These are phyloP conservation scores for Pyrrhosoma nymphula DNA, from an alignment of 2,888 invertebrate genomes.

Conservation along the genomic window DNA sequence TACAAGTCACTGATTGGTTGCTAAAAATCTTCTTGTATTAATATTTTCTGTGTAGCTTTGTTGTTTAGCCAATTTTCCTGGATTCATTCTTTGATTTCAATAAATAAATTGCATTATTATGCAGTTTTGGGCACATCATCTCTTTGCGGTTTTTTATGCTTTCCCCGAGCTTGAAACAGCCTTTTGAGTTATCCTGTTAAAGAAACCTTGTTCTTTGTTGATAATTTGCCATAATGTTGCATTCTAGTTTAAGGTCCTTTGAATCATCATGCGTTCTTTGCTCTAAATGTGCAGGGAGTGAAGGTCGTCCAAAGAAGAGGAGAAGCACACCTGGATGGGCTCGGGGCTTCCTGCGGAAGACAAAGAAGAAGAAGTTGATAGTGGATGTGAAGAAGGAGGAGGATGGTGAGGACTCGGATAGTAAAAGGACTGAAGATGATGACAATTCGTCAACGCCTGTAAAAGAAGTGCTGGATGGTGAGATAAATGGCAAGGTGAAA, in stretches of 20 bases:
- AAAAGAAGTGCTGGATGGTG: conserved; percentile 32
- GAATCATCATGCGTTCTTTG: not conserved
- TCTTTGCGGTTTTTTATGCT: not conserved
- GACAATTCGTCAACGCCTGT: not conserved
- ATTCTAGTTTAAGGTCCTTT: not conserved
- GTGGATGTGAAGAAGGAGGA: conserved; percentile 33
- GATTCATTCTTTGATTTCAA: too few relatives aligned
- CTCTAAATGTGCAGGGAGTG: not conserved
- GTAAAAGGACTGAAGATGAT: conserved; percentile 40
- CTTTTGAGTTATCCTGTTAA: not conserved
- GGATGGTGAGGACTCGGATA: not conserved
- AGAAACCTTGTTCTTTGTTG: not conserved
- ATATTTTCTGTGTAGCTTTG: too few relatives aligned
- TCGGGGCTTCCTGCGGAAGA: conserved; percentile 79
- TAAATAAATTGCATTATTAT: too few relatives aligned
- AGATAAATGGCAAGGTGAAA: not conserved
- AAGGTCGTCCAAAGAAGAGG: conserved; percentile 75
- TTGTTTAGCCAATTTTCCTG: too few relatives aligned
- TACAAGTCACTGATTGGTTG: not conserved
- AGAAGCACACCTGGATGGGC: conserved; percentile 79
- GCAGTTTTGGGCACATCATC: too few relatives aligned
- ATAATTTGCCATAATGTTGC: not conserved
- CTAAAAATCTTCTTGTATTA: not conserved
- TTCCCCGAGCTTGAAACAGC: not conserved
- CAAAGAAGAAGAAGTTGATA: conserved; percentile 77